Evolutionary conservation across 1,140 invertebrate genomes (phyloP).

Genomic region (Hestina assimilis): DNA sequence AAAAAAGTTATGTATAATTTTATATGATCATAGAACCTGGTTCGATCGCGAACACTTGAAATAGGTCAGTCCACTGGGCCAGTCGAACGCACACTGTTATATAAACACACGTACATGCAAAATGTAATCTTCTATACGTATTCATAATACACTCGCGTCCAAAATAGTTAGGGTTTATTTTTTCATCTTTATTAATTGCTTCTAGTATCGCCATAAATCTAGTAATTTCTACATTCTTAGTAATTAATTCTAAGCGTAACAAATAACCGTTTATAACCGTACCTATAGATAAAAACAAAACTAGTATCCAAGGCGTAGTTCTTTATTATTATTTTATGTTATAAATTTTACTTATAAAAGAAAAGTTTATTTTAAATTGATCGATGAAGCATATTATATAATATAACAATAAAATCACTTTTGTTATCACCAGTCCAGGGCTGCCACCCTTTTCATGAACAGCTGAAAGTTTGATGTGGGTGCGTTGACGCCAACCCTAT

Average conservation of each 20-base stretch:
- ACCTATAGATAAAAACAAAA: too few relatives aligned
- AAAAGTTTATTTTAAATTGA: too few relatives aligned
- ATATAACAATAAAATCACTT: conserved; percentile 25
- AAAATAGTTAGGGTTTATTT: too few relatives aligned
- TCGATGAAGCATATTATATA: too few relatives aligned
- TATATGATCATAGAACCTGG: background rate
- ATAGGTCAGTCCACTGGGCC: conserved; percentile 43
- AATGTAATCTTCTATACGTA: conserved; percentile 7
- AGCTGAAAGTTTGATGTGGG: conserved; percentile 64
- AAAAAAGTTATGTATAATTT: background rate
- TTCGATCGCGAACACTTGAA: conserved; percentile 14
- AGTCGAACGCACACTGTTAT: conserved; percentile 34
- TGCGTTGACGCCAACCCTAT: conserved; percentile 41
- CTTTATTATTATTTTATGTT: too few relatives aligned
- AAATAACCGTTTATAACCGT: too few relatives aligned
- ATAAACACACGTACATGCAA: conserved; percentile 22
- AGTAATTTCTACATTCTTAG: too few relatives aligned
- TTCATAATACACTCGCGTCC: conserved; percentile 17
- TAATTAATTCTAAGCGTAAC: too few relatives aligned
- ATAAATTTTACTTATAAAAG: too few relatives aligned
- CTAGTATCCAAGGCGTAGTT: too few relatives aligned
- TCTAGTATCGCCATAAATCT: too few relatives aligned
- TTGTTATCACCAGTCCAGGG: conserved; percentile 32
- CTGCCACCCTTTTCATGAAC: conserved; percentile 44
- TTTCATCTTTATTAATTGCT: too few relatives aligned